Conservation (phyloP, 2,113 vertebrate species). For the Macrotis lagotis region DNA sequence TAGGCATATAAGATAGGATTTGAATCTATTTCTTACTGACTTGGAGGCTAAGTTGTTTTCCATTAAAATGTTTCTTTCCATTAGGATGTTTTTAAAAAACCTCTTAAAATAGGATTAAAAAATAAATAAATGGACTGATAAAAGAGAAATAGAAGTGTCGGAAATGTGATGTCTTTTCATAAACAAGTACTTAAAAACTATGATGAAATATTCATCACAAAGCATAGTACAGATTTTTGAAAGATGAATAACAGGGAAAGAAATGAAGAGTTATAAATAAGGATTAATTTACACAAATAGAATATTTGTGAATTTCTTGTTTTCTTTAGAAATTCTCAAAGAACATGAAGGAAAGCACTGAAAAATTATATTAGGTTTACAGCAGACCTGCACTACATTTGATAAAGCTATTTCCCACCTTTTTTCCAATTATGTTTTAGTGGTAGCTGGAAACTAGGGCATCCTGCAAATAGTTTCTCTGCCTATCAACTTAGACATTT, state of each 20-base stretch:
- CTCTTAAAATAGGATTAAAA: not conserved
- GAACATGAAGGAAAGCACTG: not conserved
- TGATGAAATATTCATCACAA: not conserved
- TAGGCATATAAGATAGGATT: not conserved
- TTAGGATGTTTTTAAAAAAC: not conserved
- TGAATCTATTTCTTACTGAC: not conserved
- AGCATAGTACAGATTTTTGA: conserved; percentile 25
- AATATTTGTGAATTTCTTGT: not conserved
- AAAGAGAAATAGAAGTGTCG: not conserved
- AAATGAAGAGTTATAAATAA: conserved; percentile 45
- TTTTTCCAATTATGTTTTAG: not conserved
- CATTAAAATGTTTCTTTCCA: not conserved
- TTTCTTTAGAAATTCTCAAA: conserved; percentile 16
- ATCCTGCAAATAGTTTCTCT: no score
- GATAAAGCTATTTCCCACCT: not conserved
- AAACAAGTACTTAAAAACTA: not conserved
- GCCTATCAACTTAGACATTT: no score
- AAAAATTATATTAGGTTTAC: not conserved
- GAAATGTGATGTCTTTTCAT: not conserved
- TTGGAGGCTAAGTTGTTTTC: not conserved
- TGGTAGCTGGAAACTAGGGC: not conserved
- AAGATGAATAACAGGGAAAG: conserved; percentile 50
- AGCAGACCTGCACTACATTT: not conserved
- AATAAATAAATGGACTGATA: not conserved
- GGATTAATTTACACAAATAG: not conserved